These are phyloP conservation scores for Nipponacmea schrenckii DNA, from an alignment of 2,888 invertebrate genomes.

Conservation along the genomic window DNA sequence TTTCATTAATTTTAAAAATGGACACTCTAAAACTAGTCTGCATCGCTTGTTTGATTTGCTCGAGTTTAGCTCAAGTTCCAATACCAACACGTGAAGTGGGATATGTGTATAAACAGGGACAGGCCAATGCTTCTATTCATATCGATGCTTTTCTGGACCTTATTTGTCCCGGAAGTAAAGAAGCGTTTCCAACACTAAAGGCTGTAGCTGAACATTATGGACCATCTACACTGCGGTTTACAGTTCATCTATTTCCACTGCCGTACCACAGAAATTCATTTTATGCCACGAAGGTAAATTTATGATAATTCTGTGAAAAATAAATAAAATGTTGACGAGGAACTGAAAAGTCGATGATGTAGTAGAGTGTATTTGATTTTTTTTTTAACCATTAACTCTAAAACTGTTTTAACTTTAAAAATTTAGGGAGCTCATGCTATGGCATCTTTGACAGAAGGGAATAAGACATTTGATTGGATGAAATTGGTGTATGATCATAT, in stretches of 20 bases:
- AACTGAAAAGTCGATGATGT: too few species aligned
- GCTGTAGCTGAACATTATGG: conserved; percentile 53
- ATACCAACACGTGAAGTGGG: conserved; percentile 52
- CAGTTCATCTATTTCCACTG: conserved; percentile 53
- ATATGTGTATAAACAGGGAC: conserved; percentile 43
- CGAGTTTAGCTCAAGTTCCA: conserved; percentile 30
- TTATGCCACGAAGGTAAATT: conserved; percentile 48
- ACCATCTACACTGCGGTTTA: conserved; percentile 37
- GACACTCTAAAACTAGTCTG: too few species aligned
- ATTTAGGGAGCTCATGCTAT: conserved; percentile 23
- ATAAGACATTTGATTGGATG: conserved; percentile 21
- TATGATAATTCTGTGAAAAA: too few species aligned
- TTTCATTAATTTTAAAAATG: too few species aligned
- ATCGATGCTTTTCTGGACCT: conserved; percentile 55
- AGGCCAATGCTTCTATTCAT: conserved; percentile 39
- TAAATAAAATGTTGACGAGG: too few species aligned
- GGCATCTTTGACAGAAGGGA: conserved; percentile 13
- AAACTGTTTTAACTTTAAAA: too few species aligned
- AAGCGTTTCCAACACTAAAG: conserved; percentile 40
- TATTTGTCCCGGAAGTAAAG: conserved; percentile 53
- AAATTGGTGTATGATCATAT: conserved; percentile 20
- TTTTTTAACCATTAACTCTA: not conserved
- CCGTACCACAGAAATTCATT: conserved; percentile 59
- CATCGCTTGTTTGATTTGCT: not conserved
- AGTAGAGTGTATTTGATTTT: not conserved